Evolutionary conservation across 1,140 invertebrate genomes (phyloP), one percentile per base, ranked within the genome.

Genomic region (Nasonia longicornis): DNA sequence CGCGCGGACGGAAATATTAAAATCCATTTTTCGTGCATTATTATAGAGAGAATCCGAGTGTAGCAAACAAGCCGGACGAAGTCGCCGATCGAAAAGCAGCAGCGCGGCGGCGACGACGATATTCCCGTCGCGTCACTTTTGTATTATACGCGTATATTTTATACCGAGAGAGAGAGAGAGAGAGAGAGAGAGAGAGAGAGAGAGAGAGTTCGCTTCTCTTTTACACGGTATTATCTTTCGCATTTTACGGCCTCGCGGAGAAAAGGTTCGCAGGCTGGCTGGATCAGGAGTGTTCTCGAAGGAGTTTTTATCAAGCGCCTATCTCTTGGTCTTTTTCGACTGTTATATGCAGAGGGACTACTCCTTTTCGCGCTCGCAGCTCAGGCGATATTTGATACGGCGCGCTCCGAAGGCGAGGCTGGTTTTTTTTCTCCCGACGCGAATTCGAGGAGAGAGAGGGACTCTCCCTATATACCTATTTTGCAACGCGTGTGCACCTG

Each of bases 1-100:
- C 31, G 69, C 76, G 80, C 81, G 83, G 85, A 85, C 83, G 83
- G 80, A 86, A 85, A 86, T 86, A 86, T 87, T 85, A 87, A 58
- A 87, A 87, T 86, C 83, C 83, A 84, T 84, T 84, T 85, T 86
- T 79, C 52, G 84, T 35, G 69, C 35, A 66, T 45, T 64, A 35
- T 75, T 20, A 31, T 58, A 10, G 31, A 52, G 29, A 76, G 11
- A 0, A 26, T n/a, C 31, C 26, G 22, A 6, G 4, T 14, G 26
- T 10, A 58, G 52, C n/a, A 58, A 58, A 58, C 4, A 58, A n/a
- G 3, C 20, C 52, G 1, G 52, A 58, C 20, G 16, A 20, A 58
- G 3, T 58, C 52, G 26, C 26, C 26, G 66, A 42, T 71, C 16
- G 69, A 71, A 71, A 26, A 71, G 69, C 14, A 16, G 66, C 26